These are phyloP conservation scores for Chaenodraco wilsoni DNA, from an alignment of 2,797 vertebrate species.

Conservation along the genomic window DNA sequence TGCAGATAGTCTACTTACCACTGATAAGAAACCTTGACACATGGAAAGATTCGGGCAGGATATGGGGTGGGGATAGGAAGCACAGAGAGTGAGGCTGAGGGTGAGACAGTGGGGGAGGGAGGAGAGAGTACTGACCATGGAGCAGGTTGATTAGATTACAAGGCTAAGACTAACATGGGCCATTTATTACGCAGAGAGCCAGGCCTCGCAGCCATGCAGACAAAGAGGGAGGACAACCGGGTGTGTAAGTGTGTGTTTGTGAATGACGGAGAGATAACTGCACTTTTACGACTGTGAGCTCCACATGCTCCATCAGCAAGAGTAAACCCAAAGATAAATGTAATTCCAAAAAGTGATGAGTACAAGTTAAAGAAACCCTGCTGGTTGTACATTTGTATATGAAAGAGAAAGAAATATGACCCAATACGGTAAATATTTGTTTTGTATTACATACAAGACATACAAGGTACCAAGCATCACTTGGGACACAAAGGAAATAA, in stretches of 20 bases:
- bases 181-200: slow-evolving; percentile 74
- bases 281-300: slow-evolving; percentile 4
- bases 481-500: slow-evolving; percentile 46
- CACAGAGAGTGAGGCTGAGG: slow-evolving; percentile 28
- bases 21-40: slow-evolving; percentile 40
- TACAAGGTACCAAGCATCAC: slow-evolving; percentile 29
- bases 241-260: slow-evolving; percentile 17
- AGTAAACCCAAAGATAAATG: slow-evolving; percentile 21
- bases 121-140: slow-evolving; percentile 62
- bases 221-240: slow-evolving; percentile 14
- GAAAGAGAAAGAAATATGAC: not conserved
- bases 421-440: not conserved
- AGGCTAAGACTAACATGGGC: slow-evolving; percentile 62
- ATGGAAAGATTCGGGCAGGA: slow-evolving; percentile 20
- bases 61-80: slow-evolving; percentile 39
- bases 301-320: slow-evolving; percentile 10
- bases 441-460: not conserved
- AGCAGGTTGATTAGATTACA: slow-evolving; percentile 83
- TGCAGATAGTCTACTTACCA: not conserved
- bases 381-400: slow-evolving; percentile 3
- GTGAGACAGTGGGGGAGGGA: slow-evolving; percentile 28
- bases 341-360: slow-evolving; percentile 8
- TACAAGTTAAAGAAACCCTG: slow-evolving; percentile 5
- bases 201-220: slow-evolving; percentile 49
- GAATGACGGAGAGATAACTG: slow-evolving; percentile 14